phyloP scores from a whole-genome alignment of 2,797 vertebrate species.

The Gobio occitaniae region DNA sequence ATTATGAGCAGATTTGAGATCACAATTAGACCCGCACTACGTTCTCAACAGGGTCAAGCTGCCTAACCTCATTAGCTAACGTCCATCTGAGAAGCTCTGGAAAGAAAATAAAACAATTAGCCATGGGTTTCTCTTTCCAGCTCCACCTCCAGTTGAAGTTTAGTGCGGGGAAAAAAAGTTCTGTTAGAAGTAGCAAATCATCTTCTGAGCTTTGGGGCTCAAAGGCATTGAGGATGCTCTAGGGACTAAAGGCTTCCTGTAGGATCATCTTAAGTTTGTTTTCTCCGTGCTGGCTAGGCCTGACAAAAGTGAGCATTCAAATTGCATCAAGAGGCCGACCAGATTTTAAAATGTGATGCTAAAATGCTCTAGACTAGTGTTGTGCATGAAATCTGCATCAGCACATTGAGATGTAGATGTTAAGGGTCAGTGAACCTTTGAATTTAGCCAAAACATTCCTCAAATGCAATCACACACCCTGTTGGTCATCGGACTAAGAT shows the following conservation, averaged over 20 bases:
- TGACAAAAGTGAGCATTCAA: neutral
- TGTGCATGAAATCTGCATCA: neutral
- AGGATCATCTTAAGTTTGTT: neutral
- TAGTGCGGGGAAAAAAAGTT: slow-evolving; percentile 28
- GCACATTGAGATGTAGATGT: slow-evolving; percentile 9
- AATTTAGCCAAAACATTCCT: slow-evolving; percentile 47
- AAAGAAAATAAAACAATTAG: slow-evolving; percentile 73
- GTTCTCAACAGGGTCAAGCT: slow-evolving; percentile 70
- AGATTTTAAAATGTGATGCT: neutral
- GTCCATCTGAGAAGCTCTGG: slow-evolving; percentile 73
- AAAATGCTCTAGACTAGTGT: neutral
- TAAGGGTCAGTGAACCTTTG: slow-evolving; percentile 46
- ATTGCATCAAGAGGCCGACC: neutral
- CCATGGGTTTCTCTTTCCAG: slow-evolving; percentile 57
- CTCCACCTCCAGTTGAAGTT: neutral
- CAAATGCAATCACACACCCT: slow-evolving; percentile 45
- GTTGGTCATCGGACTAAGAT: slow-evolving; percentile 61
- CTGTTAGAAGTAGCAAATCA: neutral
- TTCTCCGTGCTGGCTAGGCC: slow-evolving; percentile 14
- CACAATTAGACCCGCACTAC: slow-evolving; percentile 74
- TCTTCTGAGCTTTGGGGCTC: slow-evolving; percentile 13
- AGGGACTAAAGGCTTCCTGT: neutral
- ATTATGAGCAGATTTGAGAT: slow-evolving; percentile 79
- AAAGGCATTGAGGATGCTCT: slow-evolving; percentile 30
- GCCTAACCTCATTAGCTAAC: slow-evolving; percentile 77